Evolutionary conservation across 2,797 vertebrate genomes (phyloP).

Genomic region (Tachyglossus aculeatus): DNA sequence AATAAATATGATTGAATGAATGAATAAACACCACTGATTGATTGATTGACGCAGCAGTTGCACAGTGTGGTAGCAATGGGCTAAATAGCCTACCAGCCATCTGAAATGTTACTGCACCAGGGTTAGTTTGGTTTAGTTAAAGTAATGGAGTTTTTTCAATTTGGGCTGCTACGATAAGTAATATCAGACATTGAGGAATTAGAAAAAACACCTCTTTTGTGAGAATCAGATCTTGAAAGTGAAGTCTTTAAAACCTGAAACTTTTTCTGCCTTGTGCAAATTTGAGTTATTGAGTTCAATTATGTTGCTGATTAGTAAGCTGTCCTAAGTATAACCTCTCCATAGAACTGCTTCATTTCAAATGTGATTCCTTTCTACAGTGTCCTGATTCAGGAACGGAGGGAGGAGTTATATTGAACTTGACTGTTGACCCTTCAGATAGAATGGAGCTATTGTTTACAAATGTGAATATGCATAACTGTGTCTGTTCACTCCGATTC

Average conservation of each 20-base stretch:
- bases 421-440: slow-evolving; percentile 64
- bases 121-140: no score
- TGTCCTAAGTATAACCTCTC: slow-evolving; percentile 50
- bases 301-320: slow-evolving; percentile 33
- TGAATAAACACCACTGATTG: no score
- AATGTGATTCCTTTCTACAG: slow-evolving; percentile 52
- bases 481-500: slow-evolving; percentile 30
- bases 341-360: slow-evolving; percentile 55
- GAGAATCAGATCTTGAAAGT: slow-evolving; percentile 52
- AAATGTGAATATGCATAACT: slow-evolving; percentile 58
- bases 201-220: slow-evolving; percentile 50
- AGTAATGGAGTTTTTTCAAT: no score
- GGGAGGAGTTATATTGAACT: slow-evolving; percentile 65
- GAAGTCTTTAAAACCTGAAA: slow-evolving; percentile 58
- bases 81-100: no score
- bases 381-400: slow-evolving; percentile 60
- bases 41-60: no score
- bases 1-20: no score
- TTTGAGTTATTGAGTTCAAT: slow-evolving; percentile 49
- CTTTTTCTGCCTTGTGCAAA: slow-evolving; percentile 64
- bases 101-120: no score
- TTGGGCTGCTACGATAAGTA: not conserved
- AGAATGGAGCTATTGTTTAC: slow-evolving; percentile 66
- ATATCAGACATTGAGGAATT: not conserved
- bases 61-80: no score